Base-by-base conservation (phyloP, 1,140 invertebrate species). In the Cylas formicarius region DNA sequence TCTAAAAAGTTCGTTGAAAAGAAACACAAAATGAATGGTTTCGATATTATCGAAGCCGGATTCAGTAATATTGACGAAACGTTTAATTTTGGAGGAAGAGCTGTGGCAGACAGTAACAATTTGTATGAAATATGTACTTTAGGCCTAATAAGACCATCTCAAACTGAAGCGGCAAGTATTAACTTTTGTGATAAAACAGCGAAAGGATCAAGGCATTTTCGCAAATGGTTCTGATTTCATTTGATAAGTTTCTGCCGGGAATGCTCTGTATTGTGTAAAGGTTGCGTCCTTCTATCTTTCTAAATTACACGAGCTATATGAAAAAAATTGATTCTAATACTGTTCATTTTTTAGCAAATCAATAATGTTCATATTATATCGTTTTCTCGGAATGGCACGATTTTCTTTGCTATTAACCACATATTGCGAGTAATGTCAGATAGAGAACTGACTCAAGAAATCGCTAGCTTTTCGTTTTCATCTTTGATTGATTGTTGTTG, bases 1-100 rank as follows among this genome's bases (percentile, higher is more conserved):
- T n/a, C n/a, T n/a, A n/a, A n/a, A n/a, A n/a, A n/a, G n/a, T 20
- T 42, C 4, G 14, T 29, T 27, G 17, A 28, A 10, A 37, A 17
- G 29, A 24, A 38, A 26, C 10, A 28, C 13, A 44, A 46, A 27
- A 57, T 57, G 55, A 31, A 27, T 11, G 44, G 52, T 32, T 60
- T 48, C 26, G 49, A 56, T 23, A n/a, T 52, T 20, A 52, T 56
- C 21, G 53, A 58, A 49, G 40, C 46, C 38, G 53, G 56, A 8
- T 60, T 52, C 38, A 53, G 52, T 24, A 42, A 33, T 21, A 48
- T 50, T 1, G 52, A 60, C 31, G 57, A 60, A 47, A 60, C 57
- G 4, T 46, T 60, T 13, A 56, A 56, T 47, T 60, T 60, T 52
- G 57, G 57, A 13, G 38, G 50, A 14, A 42, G 53, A 37, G 40